Conservation (phyloP, 2,888 invertebrate genomes). For the Quadriops clusia region DNA sequence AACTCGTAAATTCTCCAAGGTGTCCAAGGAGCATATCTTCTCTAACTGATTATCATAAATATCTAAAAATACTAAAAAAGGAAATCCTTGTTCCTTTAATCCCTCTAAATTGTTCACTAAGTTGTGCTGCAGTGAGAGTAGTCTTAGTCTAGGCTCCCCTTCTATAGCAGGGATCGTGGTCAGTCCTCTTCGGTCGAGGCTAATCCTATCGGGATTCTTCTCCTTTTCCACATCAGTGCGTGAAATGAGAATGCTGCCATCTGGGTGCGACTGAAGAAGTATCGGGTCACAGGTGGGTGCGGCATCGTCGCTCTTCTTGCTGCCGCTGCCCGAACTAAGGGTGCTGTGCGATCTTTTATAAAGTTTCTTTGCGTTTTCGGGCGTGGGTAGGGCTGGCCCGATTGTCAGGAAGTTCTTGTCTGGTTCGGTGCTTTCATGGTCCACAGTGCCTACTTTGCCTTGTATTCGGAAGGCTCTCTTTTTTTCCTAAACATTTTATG, state of each 20-base stretch:
- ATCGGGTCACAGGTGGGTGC: constrained; percentile 31
- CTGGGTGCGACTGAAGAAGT: constrained; percentile 47
- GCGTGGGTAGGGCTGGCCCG: constrained; percentile 29
- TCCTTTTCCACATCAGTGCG: constrained; percentile 67
- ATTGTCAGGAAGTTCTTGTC: constrained; percentile 31
- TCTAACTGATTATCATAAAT: constrained; percentile 92
- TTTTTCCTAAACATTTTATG: constrained; percentile 26
- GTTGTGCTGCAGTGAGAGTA: constrained; percentile 88
- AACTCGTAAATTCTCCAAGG: constrained; percentile 69
- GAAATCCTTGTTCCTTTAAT: constrained; percentile 41
- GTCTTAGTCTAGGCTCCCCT: constrained; percentile 66
- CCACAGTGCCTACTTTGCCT: constrained; percentile 32
- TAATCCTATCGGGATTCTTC: constrained; percentile 77
- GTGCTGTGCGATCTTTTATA: constrained; percentile 42
- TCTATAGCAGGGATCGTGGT: constrained; percentile 70
- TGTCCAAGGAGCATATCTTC: constrained; percentile 65
- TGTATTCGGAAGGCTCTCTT: constrained; percentile 24
- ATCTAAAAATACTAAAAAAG: constrained; percentile 81
- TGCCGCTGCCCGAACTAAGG: constrained; percentile 27
- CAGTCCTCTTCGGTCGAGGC: constrained; percentile 73
- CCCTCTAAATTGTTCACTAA: constrained; percentile 66
- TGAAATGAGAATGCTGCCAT: constrained; percentile 55
- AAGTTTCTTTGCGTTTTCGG: constrained; percentile 23
- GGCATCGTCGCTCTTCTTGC: constrained; percentile 21
- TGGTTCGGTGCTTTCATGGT: constrained; percentile 15